A percentile compares a stretch with the other conserved stretches of the same genome.
These are phyloP conservation scores for Xylota segnis DNA, from an alignment of 2,888 invertebrate genomes.

Conservation along the genomic window DNA sequence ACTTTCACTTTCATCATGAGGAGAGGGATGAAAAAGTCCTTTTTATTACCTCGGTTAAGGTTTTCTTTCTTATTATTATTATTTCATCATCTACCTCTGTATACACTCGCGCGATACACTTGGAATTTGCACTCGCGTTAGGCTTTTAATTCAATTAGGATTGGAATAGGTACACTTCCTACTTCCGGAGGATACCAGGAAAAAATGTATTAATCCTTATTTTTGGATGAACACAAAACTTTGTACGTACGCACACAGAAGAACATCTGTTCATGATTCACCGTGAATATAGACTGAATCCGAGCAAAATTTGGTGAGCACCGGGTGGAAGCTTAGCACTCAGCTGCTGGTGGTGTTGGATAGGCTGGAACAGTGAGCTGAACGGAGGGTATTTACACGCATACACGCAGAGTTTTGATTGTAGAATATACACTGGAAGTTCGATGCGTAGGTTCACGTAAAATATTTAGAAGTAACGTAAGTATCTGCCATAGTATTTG, in stretches of 20 bases:
- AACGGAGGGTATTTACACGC: conserved; percentile 26
- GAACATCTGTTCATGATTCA: conserved; percentile 64
- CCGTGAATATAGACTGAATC: conserved; percentile 60
- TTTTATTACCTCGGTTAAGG: conserved; percentile 66
- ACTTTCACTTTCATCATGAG: conserved; percentile 39
- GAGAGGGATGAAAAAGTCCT: conserved; percentile 6
- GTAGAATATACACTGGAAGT: conserved; percentile 26
- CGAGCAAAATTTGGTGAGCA: conserved; percentile 11
- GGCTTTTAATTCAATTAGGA: conserved; percentile 15
- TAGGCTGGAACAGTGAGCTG: conserved; percentile 24
- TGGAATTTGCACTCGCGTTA: conserved; percentile 2
- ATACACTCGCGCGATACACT: conserved; percentile 8
- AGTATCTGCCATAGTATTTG: no score
- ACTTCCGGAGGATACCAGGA: conserved; percentile 13
- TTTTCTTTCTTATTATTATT: conserved; percentile 24
- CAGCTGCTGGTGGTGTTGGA: conserved; percentile 40
- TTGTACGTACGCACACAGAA: conserved; percentile 20
- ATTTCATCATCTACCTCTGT: conserved; percentile 10
- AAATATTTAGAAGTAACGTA: not conserved
- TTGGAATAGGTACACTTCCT: not conserved
- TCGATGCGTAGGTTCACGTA: not conserved
- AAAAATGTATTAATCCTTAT: conserved; percentile 22
- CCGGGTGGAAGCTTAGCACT: conserved; percentile 55
- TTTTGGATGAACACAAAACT: conserved; percentile 16
- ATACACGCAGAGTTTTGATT: conserved; percentile 40